Evolutionary conservation across 2,113 vertebrate genomes (phyloP).

Genomic region (Apaloderma vittatum): DNA sequence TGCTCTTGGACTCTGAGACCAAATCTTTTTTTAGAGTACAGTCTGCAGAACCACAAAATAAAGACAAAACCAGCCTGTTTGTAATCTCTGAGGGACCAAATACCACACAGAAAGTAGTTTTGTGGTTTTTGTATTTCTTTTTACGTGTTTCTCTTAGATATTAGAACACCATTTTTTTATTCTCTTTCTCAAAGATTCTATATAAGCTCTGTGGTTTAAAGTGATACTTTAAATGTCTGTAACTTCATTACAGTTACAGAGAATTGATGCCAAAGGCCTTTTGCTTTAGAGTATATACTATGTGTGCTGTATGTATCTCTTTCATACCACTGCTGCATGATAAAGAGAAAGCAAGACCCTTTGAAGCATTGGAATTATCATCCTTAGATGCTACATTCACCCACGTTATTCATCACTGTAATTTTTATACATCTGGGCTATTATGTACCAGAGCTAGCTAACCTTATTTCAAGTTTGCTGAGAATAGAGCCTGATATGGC

Average conservation of each 20-base stretch:
- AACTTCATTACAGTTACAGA: neutral
- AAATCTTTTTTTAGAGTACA: slow-evolving; percentile 47
- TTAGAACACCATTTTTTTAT: slow-evolving; percentile 2
- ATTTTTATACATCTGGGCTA: neutral
- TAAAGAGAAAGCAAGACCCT: neutral
- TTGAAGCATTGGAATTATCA: neutral
- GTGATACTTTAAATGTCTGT: neutral
- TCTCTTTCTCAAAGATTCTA: neutral
- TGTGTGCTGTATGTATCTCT: neutral
- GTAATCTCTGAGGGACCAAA: slow-evolving; percentile 28
- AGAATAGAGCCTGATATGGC: neutral
- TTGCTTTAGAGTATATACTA: neutral
- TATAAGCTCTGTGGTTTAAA: neutral
- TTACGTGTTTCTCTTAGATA: slow-evolving; percentile 16
- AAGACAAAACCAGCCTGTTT: slow-evolving; percentile 51
- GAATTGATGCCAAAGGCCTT: neutral
- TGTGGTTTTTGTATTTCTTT: neutral
- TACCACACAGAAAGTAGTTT: slow-evolving; percentile 34
- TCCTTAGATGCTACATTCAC: neutral
- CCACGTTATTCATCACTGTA: neutral
- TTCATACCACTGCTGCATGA: neutral
- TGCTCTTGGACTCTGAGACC: slow-evolving; percentile 29
- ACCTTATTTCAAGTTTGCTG: neutral
- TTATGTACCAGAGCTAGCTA: fast-evolving
- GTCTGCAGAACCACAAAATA: slow-evolving; percentile 54